Evolutionary conservation across 2,797 vertebrate species (phyloP).

Genomic region (Haliaeetus albicilla): DNA sequence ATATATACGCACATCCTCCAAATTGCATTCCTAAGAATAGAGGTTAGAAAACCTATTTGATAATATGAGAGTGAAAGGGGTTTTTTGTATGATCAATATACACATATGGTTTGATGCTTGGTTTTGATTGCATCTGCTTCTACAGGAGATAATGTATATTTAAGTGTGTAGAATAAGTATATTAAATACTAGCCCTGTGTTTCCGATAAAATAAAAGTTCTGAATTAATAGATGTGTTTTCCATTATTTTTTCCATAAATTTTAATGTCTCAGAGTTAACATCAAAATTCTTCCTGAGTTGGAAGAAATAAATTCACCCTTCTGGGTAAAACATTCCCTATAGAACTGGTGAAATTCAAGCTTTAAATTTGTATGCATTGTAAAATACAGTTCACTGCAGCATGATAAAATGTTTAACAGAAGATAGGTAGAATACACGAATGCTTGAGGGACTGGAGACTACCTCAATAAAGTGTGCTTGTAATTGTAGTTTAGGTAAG

Average conservation of each 20-base stretch:
- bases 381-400: background rate
- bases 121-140: slow-evolving; percentile 15
- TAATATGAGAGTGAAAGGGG: background rate
- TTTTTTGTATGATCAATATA: slow-evolving; percentile 15
- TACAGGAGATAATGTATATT: background rate
- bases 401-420: background rate
- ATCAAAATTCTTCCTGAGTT: background rate
- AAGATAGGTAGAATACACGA: background rate
- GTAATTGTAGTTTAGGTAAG: background rate
- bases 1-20: background rate
- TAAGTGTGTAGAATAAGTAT: background rate
- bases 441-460: background rate
- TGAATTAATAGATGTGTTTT: background rate
- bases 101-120: slow-evolving; percentile 1
- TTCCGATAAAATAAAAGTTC: background rate
- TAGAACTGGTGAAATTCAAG: background rate
- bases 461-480: background rate
- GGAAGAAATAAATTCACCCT: background rate
- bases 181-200: background rate
- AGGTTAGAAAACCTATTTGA: slow-evolving; percentile 15
- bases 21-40: background rate
- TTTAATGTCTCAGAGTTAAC: background rate
- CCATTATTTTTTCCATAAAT: background rate
- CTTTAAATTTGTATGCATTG: background rate
- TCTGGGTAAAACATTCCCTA: background rate